Percentiles rank a stretch among this genome's conserved stretches.
Conservation (phyloP, 2,113 vertebrate genomes). For the Hippoglossus stenolepis region DNA sequence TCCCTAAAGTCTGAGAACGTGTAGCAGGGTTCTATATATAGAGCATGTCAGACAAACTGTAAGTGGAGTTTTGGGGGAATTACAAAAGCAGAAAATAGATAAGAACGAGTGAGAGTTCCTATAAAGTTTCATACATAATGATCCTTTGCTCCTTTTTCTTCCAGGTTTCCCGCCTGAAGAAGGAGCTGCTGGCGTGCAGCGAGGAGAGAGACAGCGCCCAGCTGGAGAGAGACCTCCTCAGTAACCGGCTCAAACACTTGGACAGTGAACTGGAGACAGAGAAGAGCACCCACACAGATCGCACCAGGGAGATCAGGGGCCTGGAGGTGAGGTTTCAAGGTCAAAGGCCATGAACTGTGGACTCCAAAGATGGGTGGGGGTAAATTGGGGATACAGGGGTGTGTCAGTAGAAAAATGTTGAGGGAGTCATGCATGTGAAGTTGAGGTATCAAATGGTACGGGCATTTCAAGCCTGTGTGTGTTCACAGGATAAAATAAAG, state of each 20-base stretch:
- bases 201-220: constrained; percentile 85
- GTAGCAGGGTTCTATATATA: no score
- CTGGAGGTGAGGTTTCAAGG: constrained; percentile 86
- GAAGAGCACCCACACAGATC: constrained; percentile 87
- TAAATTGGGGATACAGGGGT: background rate
- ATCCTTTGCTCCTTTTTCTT: background rate
- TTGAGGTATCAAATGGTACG: no score
- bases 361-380: constrained; percentile 2
- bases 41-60: no score
- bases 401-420: background rate
- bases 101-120: background rate
- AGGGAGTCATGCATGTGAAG: no score
- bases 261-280: constrained; percentile 88
- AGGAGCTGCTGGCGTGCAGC: constrained; percentile 86
- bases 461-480: background rate
- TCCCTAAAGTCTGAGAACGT: no score
- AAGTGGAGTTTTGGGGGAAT: no score
- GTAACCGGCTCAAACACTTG: constrained; percentile 87
- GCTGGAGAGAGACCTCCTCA: constrained; percentile 90
- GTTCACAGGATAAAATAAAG: constrained; percentile 87
- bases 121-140: background rate
- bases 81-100: no score
- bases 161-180: constrained; percentile 88
- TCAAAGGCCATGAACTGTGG: constrained; percentile 23
- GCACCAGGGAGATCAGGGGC: constrained; percentile 83